A percentile compares a stretch with the other conserved stretches of the same genome.
Conservation (phyloP, 35 echinoderm and acorn worm species). For the Chiridota heheva region DNA sequence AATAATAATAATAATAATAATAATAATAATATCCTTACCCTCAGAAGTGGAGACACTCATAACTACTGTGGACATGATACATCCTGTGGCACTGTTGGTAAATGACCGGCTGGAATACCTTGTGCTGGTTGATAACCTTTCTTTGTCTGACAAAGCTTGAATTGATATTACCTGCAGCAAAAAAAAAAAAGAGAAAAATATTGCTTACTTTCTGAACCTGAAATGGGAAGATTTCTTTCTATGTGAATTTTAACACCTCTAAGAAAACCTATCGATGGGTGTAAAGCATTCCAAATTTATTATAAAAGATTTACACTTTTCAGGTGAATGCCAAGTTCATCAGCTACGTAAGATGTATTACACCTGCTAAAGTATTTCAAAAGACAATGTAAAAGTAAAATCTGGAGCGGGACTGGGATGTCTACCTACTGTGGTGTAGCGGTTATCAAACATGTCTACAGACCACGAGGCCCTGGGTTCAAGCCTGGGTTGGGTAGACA, state of each 20-base stretch:
- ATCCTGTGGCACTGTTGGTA: background rate
- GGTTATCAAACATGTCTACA: too few species aligned
- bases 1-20: too few species aligned
- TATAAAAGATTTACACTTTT: background rate
- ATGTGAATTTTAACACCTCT: background rate
- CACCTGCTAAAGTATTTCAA: too few species aligned
- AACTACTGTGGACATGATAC: too few species aligned
- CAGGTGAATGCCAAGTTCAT: background rate
- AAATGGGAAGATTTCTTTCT: background rate
- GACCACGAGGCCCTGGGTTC: too few species aligned
- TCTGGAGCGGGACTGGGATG: too few species aligned
- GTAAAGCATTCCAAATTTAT: background rate
- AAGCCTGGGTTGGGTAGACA: too few species aligned
- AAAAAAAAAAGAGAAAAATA: background rate
- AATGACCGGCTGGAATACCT: conserved; percentile 1
- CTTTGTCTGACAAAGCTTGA: conserved; percentile 14
- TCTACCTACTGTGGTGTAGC: too few species aligned
- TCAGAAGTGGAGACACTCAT: too few species aligned
- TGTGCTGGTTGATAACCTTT: conserved; percentile 27
- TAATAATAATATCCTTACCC: too few species aligned
- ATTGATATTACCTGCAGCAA: conserved; percentile 8
- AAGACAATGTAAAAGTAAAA: too few species aligned
- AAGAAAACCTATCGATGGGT: background rate
- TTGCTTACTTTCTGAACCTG: background rate
- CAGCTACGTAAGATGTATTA: too few species aligned